A percentile compares a stretch with the other conserved stretches of the same genome.
These are phyloP conservation scores for Clarias macrocephalus DNA, from an alignment of 2,113 vertebrate genomes.

Conservation along the genomic window DNA sequence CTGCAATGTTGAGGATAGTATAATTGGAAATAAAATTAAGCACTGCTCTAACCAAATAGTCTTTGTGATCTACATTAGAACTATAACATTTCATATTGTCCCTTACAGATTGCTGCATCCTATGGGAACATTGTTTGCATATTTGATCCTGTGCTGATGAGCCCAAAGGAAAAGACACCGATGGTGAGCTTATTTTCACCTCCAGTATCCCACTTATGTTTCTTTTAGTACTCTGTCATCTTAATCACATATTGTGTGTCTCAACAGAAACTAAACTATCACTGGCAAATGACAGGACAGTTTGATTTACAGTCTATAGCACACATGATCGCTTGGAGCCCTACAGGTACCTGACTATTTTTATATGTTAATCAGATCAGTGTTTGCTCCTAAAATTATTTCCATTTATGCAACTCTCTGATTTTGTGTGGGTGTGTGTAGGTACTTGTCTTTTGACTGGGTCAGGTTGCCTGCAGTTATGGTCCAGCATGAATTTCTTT, in stretches of 20 bases:
- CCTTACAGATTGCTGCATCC: conserved; percentile 90
- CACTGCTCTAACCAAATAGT: background rate
- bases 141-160: conserved; percentile 87
- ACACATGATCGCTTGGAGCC: conserved; percentile 92
- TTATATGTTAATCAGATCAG: background rate
- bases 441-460: conserved; percentile 88
- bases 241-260: conserved; percentile 44
- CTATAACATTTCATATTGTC: background rate
- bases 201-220: background rate
- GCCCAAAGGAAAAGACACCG: conserved; percentile 72
- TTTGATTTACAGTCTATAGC: conserved; percentile 83
- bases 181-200: conserved; percentile 73
- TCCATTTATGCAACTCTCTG: background rate
- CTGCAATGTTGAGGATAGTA: background rate
- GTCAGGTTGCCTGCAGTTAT: conserved; percentile 86
- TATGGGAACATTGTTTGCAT: conserved; percentile 90
- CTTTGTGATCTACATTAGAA: background rate
- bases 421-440: conserved; percentile 53
- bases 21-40: background rate
- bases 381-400: background rate
- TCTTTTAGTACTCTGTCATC: background rate
- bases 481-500: conserved; percentile 74
- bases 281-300: conserved; percentile 96
- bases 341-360: conserved; percentile 76
- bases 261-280: conserved; percentile 79